phyloP scores from a whole-genome alignment of 2,797 vertebrate genomes.

The Bradypus variegatus region DNA sequence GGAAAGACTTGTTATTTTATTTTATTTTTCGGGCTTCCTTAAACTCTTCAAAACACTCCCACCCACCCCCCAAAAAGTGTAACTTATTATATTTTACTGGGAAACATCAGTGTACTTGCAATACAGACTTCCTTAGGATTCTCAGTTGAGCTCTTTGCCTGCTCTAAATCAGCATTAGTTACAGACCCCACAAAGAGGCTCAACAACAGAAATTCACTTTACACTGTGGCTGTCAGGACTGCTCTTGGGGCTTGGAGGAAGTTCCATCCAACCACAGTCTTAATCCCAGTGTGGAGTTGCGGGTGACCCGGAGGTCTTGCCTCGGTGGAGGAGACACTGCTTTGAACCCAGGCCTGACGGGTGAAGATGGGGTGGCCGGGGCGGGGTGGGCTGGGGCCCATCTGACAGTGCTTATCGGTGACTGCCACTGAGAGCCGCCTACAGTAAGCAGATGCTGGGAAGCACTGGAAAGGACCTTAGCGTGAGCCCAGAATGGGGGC shows the following conservation, averaged over 20 bases:
- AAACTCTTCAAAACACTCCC: background rate
- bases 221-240: rapidly evolving
- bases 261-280: rapidly evolving
- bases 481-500: no score
- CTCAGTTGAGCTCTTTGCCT: background rate
- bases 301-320: rapidly evolving
- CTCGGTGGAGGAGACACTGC: background rate
- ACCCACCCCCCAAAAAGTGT: background rate
- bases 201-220: no score
- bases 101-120: background rate
- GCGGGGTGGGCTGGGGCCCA: background rate
- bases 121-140: background rate
- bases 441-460: background rate
- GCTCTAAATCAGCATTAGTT: no score
- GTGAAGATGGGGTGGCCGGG: background rate
- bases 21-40: background rate
- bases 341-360: background rate
- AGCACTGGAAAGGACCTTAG: background rate
- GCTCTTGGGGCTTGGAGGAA: background rate
- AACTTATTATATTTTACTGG: background rate
- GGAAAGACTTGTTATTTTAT: background rate
- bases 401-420: background rate
- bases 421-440: rapidly evolving
- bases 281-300: background rate
- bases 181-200: no score